A percentile compares a stretch with the other conserved stretches of the same genome.
Conservation (phyloP, 2,888 invertebrate genomes). For the Trilocha varians region DNA sequence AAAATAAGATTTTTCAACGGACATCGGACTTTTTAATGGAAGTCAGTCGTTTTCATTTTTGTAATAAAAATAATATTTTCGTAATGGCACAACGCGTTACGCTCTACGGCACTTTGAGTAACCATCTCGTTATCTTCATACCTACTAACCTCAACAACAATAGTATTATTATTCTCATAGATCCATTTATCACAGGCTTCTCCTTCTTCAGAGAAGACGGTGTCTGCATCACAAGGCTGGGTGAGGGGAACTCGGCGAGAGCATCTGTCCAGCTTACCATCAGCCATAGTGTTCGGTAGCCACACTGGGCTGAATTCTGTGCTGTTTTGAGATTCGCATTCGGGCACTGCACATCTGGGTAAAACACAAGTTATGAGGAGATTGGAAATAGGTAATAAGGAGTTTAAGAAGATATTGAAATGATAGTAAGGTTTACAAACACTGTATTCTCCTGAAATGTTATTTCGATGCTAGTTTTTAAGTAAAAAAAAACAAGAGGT, state of each 20-base stretch:
- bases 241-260: conserved; percentile 29
- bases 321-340: conserved; percentile 47
- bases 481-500: no score
- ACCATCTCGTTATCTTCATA: neutral
- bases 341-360: conserved; percentile 57
- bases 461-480: no score
- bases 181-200: conserved; percentile 43
- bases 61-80: no score
- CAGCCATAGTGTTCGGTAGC: conserved; percentile 53
- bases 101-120: no score
- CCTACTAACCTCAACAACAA: conserved; percentile 44
- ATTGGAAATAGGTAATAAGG: no score
- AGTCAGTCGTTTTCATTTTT: no score
- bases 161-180: conserved; percentile 44
- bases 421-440: no score
- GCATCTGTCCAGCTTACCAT: conserved; percentile 37
- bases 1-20: no score
- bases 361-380: no score
- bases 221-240: conserved; percentile 29
- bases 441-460: no score
- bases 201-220: conserved; percentile 39
- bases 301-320: conserved; percentile 28
- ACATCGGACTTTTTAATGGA: no score
- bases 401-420: no score
- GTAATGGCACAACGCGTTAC: neutral